phyloP scores from a whole-genome alignment of 1,140 invertebrate genomes.

The Papilio xuthus region DNA sequence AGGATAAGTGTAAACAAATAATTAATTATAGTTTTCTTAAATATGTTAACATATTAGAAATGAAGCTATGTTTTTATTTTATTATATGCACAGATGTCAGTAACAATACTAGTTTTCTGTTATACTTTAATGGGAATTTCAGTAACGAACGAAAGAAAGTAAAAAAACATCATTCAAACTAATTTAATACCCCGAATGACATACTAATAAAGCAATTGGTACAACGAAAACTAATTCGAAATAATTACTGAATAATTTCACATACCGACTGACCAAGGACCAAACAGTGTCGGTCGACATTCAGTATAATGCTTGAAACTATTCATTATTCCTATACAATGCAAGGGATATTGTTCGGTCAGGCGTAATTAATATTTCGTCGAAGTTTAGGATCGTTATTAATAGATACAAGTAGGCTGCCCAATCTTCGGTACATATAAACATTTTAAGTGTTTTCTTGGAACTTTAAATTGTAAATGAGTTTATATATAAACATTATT shows the following conservation, averaged over 20 bases:
- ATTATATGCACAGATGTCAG: too few species aligned
- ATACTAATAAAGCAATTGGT: not conserved
- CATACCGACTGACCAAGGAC: not conserved
- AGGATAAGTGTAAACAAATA: not conserved
- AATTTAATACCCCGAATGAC: not conserved
- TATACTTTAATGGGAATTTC: too few species aligned
- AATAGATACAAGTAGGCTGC: conserved; percentile 23
- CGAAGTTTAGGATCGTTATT: not conserved
- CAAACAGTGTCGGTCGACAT: conserved; percentile 25
- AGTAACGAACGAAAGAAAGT: too few species aligned
- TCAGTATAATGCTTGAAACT: conserved; percentile 17
- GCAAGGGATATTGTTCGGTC: conserved; percentile 39
- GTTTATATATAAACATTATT: too few species aligned
- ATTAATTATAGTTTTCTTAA: not conserved
- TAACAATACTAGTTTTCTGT: too few species aligned
- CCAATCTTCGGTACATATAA: conserved; percentile 60
- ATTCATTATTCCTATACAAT: conserved; percentile 42
- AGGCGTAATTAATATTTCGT: conserved; percentile 51
- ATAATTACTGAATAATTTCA: conserved; percentile 42
- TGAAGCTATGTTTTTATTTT: too few species aligned
- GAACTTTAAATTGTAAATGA: conserved; percentile 48
- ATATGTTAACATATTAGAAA: not conserved
- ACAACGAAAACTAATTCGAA: conserved; percentile 38
- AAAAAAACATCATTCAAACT: not conserved
- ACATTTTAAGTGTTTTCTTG: conserved; percentile 68